Percentiles rank a stretch among this genome's conserved stretches.
Evolutionary conservation across 2,113 vertebrate genomes (phyloP).

Genomic region (Apteryx mantelli): DNA sequence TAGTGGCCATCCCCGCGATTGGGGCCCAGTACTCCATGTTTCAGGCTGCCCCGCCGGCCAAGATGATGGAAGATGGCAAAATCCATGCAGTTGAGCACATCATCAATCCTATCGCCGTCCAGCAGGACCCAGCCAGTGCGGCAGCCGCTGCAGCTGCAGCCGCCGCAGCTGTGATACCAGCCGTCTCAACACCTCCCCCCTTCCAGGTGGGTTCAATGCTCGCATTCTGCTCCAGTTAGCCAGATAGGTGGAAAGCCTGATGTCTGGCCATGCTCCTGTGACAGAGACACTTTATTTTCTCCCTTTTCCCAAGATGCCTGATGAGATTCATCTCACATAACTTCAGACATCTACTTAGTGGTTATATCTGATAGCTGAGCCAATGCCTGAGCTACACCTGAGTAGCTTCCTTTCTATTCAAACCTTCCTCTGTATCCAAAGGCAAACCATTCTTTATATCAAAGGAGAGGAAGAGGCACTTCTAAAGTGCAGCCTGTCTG

Average conservation of each 20-base stretch:
- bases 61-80: constrained; percentile 96
- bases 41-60: constrained; percentile 84
- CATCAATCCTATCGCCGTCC: constrained; percentile 91
- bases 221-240: neutral
- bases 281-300: too few species aligned
- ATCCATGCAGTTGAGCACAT: constrained; percentile 93
- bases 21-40: constrained; percentile 94
- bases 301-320: neutral
- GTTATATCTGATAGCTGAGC: neutral
- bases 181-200: constrained; percentile 93
- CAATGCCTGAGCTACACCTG: neutral
- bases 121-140: constrained; percentile 84
- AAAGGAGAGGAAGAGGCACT: neutral
- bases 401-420: too few species aligned
- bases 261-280: neutral
- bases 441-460: neutral
- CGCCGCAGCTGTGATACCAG: constrained; percentile 81
- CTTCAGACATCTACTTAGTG: neutral
- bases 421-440: too few species aligned
- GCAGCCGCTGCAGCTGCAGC: constrained; percentile 71
- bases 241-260: neutral
- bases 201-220: constrained; percentile 85
- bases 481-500: neutral
- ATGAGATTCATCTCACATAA: neutral
- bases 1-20: constrained; percentile 91